phyloP scores from a whole-genome alignment of 2,888 invertebrate species.

The Platycheirus albimanus region DNA sequence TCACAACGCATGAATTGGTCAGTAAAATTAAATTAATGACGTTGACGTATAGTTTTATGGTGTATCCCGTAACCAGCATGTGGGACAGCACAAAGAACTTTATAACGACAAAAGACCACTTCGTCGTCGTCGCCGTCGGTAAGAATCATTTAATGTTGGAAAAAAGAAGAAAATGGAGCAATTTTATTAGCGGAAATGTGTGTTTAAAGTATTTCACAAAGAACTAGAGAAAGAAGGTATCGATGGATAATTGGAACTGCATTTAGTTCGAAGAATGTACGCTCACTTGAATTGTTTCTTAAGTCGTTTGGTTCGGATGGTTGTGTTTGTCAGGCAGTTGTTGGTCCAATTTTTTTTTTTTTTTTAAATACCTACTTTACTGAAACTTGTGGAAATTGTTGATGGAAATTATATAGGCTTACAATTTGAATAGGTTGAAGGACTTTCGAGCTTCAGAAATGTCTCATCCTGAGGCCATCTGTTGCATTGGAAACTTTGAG shows the following conservation, averaged over 20 bases:
- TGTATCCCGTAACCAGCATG: constrained; percentile 3
- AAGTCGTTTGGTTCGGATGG: not conserved
- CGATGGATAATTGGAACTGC: not conserved
- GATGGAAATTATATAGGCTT: no score
- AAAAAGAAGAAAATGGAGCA: constrained; percentile 3
- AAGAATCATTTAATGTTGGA: not conserved
- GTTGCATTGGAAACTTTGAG: no score
- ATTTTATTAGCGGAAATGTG: constrained; percentile 39
- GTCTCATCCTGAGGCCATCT: no score
- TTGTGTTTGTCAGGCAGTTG: no score
- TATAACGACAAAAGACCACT: not conserved
- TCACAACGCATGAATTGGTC: constrained; percentile 28
- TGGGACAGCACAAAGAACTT: constrained; percentile 10
- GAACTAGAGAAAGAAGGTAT: not conserved
- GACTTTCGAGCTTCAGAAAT: no score
- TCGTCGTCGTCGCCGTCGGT: not conserved
- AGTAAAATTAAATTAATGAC: constrained; percentile 39
- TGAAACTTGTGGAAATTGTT: no score
- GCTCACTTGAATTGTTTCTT: constrained; percentile 2
- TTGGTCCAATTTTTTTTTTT: no score
- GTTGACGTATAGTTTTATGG: no score
- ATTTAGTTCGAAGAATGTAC: not conserved
- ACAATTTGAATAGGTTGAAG: no score
- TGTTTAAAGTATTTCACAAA: constrained; percentile 22
- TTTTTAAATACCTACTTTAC: no score